These are phyloP conservation scores for Coelopa frigida DNA, from an alignment of 1,140 invertebrate genomes.

Conservation along the genomic window DNA sequence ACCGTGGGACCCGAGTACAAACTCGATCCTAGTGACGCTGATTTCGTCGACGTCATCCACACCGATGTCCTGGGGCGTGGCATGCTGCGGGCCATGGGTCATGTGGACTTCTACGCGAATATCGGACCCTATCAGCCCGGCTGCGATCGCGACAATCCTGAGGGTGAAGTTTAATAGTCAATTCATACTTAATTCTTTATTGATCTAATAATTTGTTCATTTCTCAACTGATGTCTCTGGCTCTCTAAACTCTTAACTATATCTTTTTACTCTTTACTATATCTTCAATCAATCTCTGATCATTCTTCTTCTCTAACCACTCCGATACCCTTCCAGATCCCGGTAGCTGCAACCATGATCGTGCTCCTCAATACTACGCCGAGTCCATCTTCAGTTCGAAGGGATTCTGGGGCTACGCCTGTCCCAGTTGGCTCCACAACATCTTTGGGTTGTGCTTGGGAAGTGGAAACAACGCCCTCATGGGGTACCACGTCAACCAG, in stretches of 20 bases:
- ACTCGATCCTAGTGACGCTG: constrained; percentile 55
- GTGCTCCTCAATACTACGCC: constrained; percentile 59
- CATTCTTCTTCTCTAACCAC: background rate
- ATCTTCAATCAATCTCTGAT: constrained; percentile 6
- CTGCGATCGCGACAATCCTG: constrained; percentile 50
- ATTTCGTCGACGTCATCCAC: constrained; percentile 52
- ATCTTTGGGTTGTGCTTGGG: constrained; percentile 53
- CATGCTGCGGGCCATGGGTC: constrained; percentile 45
- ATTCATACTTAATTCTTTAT: too few relatives aligned
- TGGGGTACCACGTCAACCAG: constrained; percentile 51
- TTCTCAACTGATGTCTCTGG: too few relatives aligned
- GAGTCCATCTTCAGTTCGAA: constrained; percentile 57
- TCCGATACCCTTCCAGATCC: constrained; percentile 39
- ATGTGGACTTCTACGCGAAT: constrained; percentile 60
- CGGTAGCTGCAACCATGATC: constrained; percentile 57
- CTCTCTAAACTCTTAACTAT: too few relatives aligned
- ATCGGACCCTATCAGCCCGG: constrained; percentile 56
- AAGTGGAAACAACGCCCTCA: constrained; percentile 47
- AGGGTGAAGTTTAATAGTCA: too few relatives aligned
- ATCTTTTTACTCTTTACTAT: too few relatives aligned
- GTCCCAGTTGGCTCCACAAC: constrained; percentile 56
- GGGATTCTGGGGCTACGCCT: constrained; percentile 68
- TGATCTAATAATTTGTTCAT: too few relatives aligned
- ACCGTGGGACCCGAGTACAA: constrained; percentile 41
- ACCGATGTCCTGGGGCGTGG: constrained; percentile 55